Evolutionary conservation across 64 coral and sea anemone genomes (phyloP), one percentile per base, ranked within the genome.

Genomic region (Porites australiensis): DNA sequence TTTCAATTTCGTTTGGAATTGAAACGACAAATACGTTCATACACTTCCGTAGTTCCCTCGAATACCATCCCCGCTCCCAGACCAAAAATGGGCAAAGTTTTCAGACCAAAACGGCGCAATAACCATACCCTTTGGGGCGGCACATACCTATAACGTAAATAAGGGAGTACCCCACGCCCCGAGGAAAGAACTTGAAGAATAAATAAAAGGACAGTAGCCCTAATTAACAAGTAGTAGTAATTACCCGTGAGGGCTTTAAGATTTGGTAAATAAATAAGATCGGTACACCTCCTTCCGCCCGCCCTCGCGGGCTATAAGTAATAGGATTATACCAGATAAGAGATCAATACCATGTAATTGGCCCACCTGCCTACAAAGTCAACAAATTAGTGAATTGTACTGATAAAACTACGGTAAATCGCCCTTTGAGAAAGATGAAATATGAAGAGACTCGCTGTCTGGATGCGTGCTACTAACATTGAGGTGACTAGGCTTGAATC

Each of bases 321-420:
- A 84, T 84, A 18, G 81, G 19, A 68, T 67, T 68, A 84, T 19
- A 18, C 59, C 15, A 84, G 81, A 84, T 84, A 84, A 68, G 61
- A 84, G 45, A 69, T 68, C 18, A 84, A 46, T 68, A 10, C 62
- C 58, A 18, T 68, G 48, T 45, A 68, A 67, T 18, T 69, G 59
- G 62, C 81, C 81, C 62, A 19, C 81, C 62, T 16, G 81, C 47
- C 8, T 84, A 18, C 19, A 84, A 68, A 51, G 81, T 84, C 81
- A 84, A 84, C 81, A 84, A 84, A 84, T 84, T 84, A 84, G 63
- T 51, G 63, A 10, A n/a, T 69, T 52, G 7, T 21, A 65, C 69
- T 52, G 81, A 50, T 65, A 84, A 68, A 67, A 51, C 9, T 44
- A 46, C 43, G 12, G 18, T 50, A 21, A 47, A 46, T 84, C 63